Evolutionary conservation across 2,113 vertebrate species (phyloP).

Genomic region (Willisornis vidua): DNA sequence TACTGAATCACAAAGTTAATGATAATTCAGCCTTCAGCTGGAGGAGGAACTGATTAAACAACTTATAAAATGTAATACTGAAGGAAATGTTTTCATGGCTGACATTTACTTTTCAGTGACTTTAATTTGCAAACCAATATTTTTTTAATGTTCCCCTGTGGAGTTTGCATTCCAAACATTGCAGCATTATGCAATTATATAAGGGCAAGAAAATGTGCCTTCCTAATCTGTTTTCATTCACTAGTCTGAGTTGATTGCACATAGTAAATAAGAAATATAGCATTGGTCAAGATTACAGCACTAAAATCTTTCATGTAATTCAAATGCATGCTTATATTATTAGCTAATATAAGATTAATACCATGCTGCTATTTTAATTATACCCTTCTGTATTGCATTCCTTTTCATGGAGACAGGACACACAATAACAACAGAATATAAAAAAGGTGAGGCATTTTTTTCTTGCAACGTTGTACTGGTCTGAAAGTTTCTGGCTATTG

Average conservation of each 20-base stretch:
- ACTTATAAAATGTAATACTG: background rate
- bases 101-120: background rate
- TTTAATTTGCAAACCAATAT: slow-evolving; percentile 23
- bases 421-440: background rate
- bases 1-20: background rate
- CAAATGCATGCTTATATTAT: background rate
- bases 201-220: background rate
- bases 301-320: background rate
- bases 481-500: background rate
- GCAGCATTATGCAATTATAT: background rate
- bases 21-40: slow-evolving; percentile 3
- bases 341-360: background rate
- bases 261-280: background rate
- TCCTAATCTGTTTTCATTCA: background rate
- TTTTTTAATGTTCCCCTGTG: background rate
- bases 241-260: background rate
- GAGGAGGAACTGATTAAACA: background rate
- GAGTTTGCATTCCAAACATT: slow-evolving; percentile 17
- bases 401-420: background rate
- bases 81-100: slow-evolving; percentile 1
- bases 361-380: background rate
- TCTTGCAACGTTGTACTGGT: background rate
- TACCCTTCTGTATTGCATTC: background rate
- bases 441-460: background rate
- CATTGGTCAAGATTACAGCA: background rate